phyloP scores from a whole-genome alignment of 1,140 invertebrate genomes.

The Bombus vancouverensis region DNA sequence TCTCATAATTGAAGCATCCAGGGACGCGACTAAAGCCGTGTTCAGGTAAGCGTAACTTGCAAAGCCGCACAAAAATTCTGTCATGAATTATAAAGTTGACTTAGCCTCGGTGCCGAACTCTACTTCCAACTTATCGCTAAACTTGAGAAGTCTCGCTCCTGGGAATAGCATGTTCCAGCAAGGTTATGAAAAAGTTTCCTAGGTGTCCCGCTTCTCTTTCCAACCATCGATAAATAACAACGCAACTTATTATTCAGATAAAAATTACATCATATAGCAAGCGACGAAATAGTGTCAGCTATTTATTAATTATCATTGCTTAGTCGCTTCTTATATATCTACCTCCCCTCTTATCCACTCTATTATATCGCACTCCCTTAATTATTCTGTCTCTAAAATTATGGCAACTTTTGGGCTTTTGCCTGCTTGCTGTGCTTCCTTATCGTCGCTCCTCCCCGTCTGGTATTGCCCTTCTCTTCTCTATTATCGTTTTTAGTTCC shows the following conservation, averaged over 20 bases:
- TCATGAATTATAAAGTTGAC: constrained; percentile 48
- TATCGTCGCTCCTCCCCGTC: too few species aligned
- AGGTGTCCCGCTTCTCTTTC: background rate
- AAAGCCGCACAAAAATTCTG: constrained; percentile 39
- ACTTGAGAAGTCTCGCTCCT: constrained; percentile 2
- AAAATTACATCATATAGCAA: background rate
- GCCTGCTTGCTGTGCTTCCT: too few species aligned
- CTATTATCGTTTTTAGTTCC: too few species aligned
- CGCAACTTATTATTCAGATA: rapidly evolving
- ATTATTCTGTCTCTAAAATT: too few species aligned
- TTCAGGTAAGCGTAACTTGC: constrained; percentile 10
- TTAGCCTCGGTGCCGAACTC: constrained; percentile 11
- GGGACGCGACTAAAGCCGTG: background rate
- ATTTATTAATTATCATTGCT: too few species aligned
- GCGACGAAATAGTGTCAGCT: too few species aligned
- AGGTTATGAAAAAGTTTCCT: constrained; percentile 17
- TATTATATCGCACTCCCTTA: too few species aligned
- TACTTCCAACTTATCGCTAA: constrained; percentile 21
- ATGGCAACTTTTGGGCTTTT: too few species aligned
- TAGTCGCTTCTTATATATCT: too few species aligned
- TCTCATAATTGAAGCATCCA: constrained; percentile 23
- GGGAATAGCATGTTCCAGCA: constrained; percentile 10
- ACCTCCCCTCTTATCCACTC: too few species aligned
- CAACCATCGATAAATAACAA: background rate
- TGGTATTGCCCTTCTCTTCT: too few species aligned